Evolutionary conservation across 2,888 invertebrate species (phyloP).

Genomic region (Ornithoptera alexandrae): DNA sequence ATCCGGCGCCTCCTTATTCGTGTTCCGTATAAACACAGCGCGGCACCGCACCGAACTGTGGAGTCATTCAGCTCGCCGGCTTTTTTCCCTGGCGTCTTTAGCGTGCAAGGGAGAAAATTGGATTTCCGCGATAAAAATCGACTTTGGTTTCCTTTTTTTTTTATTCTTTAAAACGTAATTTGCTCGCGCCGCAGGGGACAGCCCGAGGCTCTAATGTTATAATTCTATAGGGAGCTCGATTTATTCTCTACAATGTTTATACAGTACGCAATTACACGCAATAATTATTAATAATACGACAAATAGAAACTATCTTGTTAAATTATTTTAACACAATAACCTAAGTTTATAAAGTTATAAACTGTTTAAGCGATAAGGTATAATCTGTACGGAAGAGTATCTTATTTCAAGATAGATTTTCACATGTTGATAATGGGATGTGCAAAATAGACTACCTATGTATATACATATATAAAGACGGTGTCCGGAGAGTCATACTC

Average conservation of each 20-base stretch:
- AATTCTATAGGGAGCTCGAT: slow-evolving; percentile 69
- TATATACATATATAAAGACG: too few relatives aligned
- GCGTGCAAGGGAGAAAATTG: slow-evolving; percentile 80
- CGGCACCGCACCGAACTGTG: slow-evolving; percentile 74
- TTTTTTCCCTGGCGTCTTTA: slow-evolving; percentile 72
- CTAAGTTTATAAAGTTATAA: too few relatives aligned
- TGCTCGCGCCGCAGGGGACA: slow-evolving; percentile 45
- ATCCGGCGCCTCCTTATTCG: slow-evolving; percentile 80
- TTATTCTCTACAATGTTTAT: slow-evolving; percentile 46
- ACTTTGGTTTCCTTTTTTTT: slow-evolving; percentile 52
- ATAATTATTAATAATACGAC: not conserved
- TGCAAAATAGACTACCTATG: too few relatives aligned
- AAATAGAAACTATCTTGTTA: not conserved
- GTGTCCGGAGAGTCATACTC: too few relatives aligned
- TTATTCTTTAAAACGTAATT: slow-evolving; percentile 66
- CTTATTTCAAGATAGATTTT: too few relatives aligned
- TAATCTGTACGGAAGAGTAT: too few relatives aligned
- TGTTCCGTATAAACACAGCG: slow-evolving; percentile 77
- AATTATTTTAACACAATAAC: too few relatives aligned
- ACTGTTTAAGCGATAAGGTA: too few relatives aligned
- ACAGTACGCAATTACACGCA: not conserved
- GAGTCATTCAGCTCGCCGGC: slow-evolving; percentile 79
- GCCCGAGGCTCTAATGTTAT: slow-evolving; percentile 53
- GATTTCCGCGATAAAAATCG: slow-evolving; percentile 79
- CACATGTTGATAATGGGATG: too few relatives aligned